These are phyloP conservation scores for Venturia canescens DNA, from an alignment of 1,140 invertebrate species.

Conservation along the genomic window DNA sequence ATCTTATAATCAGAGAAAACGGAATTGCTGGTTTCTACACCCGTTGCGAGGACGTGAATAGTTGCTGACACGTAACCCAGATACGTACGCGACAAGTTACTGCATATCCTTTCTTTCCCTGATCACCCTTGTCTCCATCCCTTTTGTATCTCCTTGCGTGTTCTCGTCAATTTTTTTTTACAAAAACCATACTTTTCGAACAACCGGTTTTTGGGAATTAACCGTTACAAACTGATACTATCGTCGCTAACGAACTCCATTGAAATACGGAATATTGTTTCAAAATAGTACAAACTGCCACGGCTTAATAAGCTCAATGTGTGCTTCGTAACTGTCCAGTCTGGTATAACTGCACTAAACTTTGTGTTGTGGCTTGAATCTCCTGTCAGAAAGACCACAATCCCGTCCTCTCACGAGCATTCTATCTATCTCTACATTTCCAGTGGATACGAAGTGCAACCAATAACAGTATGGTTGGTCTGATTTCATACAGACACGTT, in stretches of 20 bases:
- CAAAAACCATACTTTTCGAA: too few species aligned
- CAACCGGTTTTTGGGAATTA: too few species aligned
- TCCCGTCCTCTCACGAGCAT: constrained; percentile 15
- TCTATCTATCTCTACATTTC: neutral
- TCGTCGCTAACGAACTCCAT: neutral
- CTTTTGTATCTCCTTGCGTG: constrained; percentile 7
- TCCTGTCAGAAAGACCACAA: constrained; percentile 19
- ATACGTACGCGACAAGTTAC: neutral
- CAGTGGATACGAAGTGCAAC: neutral
- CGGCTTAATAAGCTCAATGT: neutral
- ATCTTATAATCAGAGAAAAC: neutral
- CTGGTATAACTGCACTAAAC: neutral
- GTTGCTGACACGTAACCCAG: neutral
- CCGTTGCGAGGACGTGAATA: neutral
- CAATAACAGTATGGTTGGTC: neutral
- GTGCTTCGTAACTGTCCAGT: constrained; percentile 6
- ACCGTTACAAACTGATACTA: too few species aligned
- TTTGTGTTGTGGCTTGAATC: neutral
- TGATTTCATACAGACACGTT: neutral
- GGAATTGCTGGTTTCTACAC: constrained; percentile 14
- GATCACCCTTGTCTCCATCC: too few species aligned
- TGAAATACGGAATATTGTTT: too few species aligned
- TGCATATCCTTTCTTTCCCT: neutral
- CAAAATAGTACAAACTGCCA: too few species aligned
- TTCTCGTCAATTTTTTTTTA: constrained; percentile 31